phyloP scores from a whole-genome alignment of 2,888 invertebrate species.

The Pammene fasciana region DNA sequence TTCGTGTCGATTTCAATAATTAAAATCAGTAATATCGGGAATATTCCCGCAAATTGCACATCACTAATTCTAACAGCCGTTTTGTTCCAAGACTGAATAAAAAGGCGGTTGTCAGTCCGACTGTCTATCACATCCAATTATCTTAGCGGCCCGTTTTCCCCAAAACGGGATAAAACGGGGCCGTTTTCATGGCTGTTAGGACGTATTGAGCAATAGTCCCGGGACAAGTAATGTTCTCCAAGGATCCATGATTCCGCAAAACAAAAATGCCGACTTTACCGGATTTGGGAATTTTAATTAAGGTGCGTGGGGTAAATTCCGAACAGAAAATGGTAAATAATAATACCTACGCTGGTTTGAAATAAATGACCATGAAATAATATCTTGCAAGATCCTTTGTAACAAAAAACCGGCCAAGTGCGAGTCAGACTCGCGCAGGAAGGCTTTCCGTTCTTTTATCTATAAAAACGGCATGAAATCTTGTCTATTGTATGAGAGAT shows the following conservation, averaged over 20 bases:
- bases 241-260: slow-evolving; percentile 20
- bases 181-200: background rate
- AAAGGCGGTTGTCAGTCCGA: slow-evolving; percentile 30
- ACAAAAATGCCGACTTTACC: slow-evolving; percentile 20
- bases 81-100: slow-evolving; percentile 17
- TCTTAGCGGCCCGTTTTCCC: background rate
- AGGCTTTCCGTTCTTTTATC: no score
- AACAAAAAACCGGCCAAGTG: no score
- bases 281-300: slow-evolving; percentile 17
- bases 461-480: no score
- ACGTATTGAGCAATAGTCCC: background rate
- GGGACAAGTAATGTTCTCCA: slow-evolving; percentile 25
- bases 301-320: background rate
- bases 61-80: slow-evolving; percentile 12
- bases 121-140: slow-evolving; percentile 40
- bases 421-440: no score
- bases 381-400: no score
- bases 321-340: background rate
- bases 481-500: no score
- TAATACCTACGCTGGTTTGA: background rate
- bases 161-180: background rate
- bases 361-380: no score
- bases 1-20: no score
- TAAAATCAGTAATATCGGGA: background rate
- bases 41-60: background rate